Base-by-base conservation (phyloP, 1,140 invertebrate species). In the Magallana angulata region DNA sequence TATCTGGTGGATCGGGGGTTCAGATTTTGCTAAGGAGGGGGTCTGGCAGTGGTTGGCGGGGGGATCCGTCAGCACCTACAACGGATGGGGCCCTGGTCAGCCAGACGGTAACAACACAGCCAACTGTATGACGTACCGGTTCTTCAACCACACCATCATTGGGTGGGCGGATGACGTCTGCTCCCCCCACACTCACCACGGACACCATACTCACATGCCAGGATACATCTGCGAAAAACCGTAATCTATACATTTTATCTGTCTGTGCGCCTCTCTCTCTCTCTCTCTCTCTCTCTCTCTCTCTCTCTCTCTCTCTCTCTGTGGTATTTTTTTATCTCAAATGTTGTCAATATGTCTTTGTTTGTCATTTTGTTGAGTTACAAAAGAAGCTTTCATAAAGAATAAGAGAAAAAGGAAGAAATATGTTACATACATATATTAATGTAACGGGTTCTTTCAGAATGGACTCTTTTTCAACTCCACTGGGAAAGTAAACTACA, bases 1-100 rank as follows among this genome's bases (percentile, higher is more conserved):
- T 6, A 12, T 24, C n/a, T 84, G 56, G 24, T 84, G 82, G 82
- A 84, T 59, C 16, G 82, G 82, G 11, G 82, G 56, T 0, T 60
- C 57, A 36, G 82, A 84, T 56, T 84, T 84, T 24, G 82, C 82
- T 62, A 56, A 18, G 58, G 82, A 84, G 82, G 82, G 82, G 30
- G 30, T 58, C 12, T 84, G 82, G 82, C 57, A 48, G 30, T 84
- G 82, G 82, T 24, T 84, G 12, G 58, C 57, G 7, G 57, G 30
- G 5, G 82, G 58, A 59, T 14, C 57, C 6, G 57, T 58, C 12
- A 30, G 56, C 0, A 24, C 57, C 1, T 84, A 60, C 57, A 58
- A 14, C 30, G 59, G 30, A 0, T 84, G 82, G 82, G 82, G 82
- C 30, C 82, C 82, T 1, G 82, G 82, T n/a, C 57, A 84, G 12